Conservation (phyloP, 2,888 invertebrate species). For the Mayetiola destructor region DNA sequence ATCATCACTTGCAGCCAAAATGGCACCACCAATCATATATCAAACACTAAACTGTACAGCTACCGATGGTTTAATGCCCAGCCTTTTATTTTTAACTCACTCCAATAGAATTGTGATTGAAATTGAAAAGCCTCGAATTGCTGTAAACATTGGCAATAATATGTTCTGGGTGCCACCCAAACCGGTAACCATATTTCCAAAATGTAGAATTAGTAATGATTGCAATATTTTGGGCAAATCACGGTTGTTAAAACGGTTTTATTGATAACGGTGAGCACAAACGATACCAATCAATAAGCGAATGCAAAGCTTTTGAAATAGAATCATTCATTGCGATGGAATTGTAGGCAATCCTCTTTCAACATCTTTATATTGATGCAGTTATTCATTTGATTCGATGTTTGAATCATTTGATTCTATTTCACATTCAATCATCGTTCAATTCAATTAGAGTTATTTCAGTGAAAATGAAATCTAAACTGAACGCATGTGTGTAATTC, state of each 20-base stretch:
- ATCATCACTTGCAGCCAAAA: slow-evolving; percentile 87
- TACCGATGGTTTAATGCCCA: slow-evolving; percentile 55
- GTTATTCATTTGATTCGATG: too few relatives aligned
- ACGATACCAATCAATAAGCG: slow-evolving; percentile 82
- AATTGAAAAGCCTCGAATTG: slow-evolving; percentile 88
- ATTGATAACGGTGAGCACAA: slow-evolving; percentile 91
- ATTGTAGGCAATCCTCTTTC: too few relatives aligned
- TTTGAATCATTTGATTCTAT: too few relatives aligned
- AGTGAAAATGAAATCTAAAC: too few relatives aligned
- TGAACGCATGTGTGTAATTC: too few relatives aligned
- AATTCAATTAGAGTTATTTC: too few relatives aligned
- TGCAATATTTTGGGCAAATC: slow-evolving; percentile 68
- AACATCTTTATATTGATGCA: too few relatives aligned
- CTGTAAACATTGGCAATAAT: slow-evolving; percentile 95
- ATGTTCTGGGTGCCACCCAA: slow-evolving; percentile 93
- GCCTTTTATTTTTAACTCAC: slow-evolving; percentile 65
- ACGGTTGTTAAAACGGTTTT: slow-evolving; percentile 81
- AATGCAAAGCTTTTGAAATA: too few relatives aligned
- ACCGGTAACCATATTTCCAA: slow-evolving; percentile 92
- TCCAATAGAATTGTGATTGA: slow-evolving; percentile 96
- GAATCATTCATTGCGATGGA: too few relatives aligned
- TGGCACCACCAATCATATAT: slow-evolving; percentile 90
- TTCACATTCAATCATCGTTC: too few relatives aligned
- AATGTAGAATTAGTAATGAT: slow-evolving; percentile 85
- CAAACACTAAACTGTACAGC: slow-evolving; percentile 85